Conservation (phyloP, 2,888 invertebrate species). For the Pycnomerus fuliginosus region DNA sequence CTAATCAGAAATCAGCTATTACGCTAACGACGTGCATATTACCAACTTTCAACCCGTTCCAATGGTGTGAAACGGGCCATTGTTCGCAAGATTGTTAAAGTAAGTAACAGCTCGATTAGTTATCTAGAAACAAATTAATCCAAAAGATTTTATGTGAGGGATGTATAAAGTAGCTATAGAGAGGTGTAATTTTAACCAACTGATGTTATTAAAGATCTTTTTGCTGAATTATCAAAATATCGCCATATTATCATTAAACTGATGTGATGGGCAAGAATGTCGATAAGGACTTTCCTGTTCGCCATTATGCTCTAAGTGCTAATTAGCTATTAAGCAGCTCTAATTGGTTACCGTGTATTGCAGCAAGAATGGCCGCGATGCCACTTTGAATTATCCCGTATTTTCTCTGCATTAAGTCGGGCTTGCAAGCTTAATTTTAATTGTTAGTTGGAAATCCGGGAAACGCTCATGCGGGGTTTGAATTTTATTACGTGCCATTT, state of each 20-base stretch:
- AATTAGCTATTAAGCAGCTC: slow-evolving; percentile 11
- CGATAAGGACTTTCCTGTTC: neutral
- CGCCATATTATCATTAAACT: slow-evolving; percentile 4
- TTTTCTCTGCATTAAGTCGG: too few relatives aligned
- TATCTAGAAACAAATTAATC: slow-evolving; percentile 18
- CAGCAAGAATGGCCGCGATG: too few relatives aligned
- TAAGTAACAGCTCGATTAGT: slow-evolving; percentile 24
- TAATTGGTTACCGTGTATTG: slow-evolving; percentile 12
- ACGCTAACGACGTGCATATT: slow-evolving; percentile 27
- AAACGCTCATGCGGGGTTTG: too few relatives aligned
- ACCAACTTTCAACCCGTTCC: slow-evolving; percentile 23
- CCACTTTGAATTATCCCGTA: too few relatives aligned
- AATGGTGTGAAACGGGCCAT: slow-evolving; percentile 17
- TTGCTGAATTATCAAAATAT: neutral
- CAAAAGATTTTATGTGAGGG: neutral
- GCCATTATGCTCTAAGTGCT: neutral
- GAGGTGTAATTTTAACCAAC: neutral
- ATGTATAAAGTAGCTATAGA: neutral
- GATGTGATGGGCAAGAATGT: too few relatives aligned
- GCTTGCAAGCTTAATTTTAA: too few relatives aligned
- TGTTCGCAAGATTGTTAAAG: slow-evolving; percentile 25
- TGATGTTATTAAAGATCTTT: slow-evolving; percentile 1
- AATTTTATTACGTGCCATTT: too few relatives aligned
- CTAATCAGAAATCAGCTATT: slow-evolving; percentile 26
- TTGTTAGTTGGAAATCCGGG: too few relatives aligned